phyloP scores from a whole-genome alignment of 2,888 invertebrate genomes.

The Calameuta idolon region DNA sequence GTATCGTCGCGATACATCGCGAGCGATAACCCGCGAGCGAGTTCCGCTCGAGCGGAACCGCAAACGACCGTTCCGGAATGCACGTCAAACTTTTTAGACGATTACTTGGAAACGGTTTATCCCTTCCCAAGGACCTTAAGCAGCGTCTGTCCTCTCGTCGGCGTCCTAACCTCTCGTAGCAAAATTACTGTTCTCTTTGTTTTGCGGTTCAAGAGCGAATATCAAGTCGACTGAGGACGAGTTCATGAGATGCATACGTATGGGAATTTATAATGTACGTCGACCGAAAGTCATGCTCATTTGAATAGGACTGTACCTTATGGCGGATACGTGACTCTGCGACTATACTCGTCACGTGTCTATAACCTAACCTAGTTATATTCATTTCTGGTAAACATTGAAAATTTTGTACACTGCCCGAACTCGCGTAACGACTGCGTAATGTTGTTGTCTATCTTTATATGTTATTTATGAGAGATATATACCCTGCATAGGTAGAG shows the following conservation, averaged over 20 bases:
- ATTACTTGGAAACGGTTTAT: background rate
- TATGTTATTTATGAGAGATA: background rate
- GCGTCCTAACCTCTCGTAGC: background rate
- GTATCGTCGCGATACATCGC: background rate
- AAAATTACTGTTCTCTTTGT: background rate
- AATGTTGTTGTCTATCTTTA: too few species aligned
- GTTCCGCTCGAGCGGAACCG: background rate
- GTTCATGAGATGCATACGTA: background rate
- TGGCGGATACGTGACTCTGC: background rate
- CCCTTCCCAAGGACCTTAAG: background rate
- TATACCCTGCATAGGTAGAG: background rate
- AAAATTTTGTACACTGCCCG: background rate
- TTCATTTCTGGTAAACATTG: background rate
- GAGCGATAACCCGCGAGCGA: background rate
- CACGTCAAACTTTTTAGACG: conserved; percentile 44
- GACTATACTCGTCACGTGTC: background rate
- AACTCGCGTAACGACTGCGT: too few species aligned
- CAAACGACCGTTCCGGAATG: conserved; percentile 35
- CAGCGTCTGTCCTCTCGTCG: background rate
- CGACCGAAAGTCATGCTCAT: background rate
- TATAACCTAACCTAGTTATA: background rate
- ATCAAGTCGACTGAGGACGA: background rate
- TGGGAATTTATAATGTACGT: background rate
- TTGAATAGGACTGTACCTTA: background rate
- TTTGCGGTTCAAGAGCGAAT: background rate